A percentile compares a stretch with the other conserved stretches of the same genome.
These are phyloP conservation scores for Ceratina japonica DNA, from an alignment of 1,140 invertebrate genomes.

Conservation along the genomic window DNA sequence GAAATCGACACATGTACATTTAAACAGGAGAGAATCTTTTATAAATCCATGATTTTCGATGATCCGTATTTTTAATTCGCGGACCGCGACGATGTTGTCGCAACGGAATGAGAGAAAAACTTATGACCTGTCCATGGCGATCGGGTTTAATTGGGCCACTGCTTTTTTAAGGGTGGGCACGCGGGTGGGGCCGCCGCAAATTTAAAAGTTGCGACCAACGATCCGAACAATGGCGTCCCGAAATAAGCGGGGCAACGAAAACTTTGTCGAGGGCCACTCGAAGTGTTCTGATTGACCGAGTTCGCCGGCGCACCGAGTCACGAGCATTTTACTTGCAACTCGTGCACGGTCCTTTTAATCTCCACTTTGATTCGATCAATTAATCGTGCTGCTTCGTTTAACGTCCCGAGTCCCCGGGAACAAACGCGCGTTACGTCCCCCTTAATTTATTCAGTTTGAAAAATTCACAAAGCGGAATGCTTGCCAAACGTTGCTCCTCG, in stretches of 20 bases:
- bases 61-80: too few relatives aligned
- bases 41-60: too few relatives aligned
- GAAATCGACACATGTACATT: too few relatives aligned
- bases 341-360: slow-evolving; percentile 24
- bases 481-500: background rate
- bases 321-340: slow-evolving; percentile 23
- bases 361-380: slow-evolving; percentile 26
- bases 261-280: slow-evolving; percentile 18
- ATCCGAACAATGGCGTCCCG: slow-evolving; percentile 19
- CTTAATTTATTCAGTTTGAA: background rate
- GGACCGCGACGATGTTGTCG: too few relatives aligned
- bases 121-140: background rate
- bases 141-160: background rate
- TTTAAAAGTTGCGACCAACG: background rate
- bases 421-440: background rate
- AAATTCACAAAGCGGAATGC: background rate
- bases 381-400: slow-evolving; percentile 4
- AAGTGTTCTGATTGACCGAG: slow-evolving; percentile 27
- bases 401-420: too few relatives aligned
- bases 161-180: background rate
- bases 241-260: slow-evolving; percentile 26
- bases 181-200: background rate
- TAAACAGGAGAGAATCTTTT: too few relatives aligned
- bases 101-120: too few relatives aligned
- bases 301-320: background rate